A percentile compares a stretch with the other conserved stretches of the same genome.
These are phyloP conservation scores for Cephalopholis sonnerati DNA, from an alignment of 2,113 vertebrate genomes.

Conservation along the genomic window DNA sequence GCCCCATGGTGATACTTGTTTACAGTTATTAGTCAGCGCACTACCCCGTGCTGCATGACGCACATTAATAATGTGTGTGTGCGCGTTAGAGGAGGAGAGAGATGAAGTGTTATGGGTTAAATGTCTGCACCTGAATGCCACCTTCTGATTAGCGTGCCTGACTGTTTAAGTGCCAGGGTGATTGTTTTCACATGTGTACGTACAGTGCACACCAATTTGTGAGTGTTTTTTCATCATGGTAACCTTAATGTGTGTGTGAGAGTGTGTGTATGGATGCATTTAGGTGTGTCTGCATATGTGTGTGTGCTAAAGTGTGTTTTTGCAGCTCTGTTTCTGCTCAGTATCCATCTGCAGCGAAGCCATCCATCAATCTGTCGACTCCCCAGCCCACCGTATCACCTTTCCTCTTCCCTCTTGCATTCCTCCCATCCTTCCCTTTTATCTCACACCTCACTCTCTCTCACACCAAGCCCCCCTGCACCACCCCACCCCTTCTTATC, in stretches of 20 bases:
- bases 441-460: constrained; percentile 64
- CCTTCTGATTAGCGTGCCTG: constrained; percentile 36
- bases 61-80: constrained; percentile 57
- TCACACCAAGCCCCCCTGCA: neutral
- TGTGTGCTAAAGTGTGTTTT: constrained; percentile 44
- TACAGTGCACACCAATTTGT: neutral
- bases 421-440: constrained; percentile 73
- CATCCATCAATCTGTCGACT: constrained; percentile 85
- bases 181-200: constrained; percentile 31
- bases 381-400: constrained; percentile 68
- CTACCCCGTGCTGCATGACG: constrained; percentile 40
- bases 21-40: constrained; percentile 75
- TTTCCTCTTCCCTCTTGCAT: constrained; percentile 73
- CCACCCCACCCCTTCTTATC: constrained; percentile 1
- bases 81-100: constrained; percentile 8
- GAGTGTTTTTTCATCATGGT: constrained; percentile 7
- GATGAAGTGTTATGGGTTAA: constrained; percentile 47
- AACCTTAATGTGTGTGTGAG: neutral
- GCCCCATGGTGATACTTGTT: constrained; percentile 77
- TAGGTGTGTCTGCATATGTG: constrained; percentile 13
- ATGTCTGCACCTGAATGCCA: constrained; percentile 34
- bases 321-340: constrained; percentile 69
- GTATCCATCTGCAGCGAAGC: constrained; percentile 62
- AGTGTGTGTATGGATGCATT: constrained; percentile 5
- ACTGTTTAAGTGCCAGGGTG: constrained; percentile 20